Conservation (phyloP, 2,888 invertebrate genomes). For the Sesia apiformis region DNA sequence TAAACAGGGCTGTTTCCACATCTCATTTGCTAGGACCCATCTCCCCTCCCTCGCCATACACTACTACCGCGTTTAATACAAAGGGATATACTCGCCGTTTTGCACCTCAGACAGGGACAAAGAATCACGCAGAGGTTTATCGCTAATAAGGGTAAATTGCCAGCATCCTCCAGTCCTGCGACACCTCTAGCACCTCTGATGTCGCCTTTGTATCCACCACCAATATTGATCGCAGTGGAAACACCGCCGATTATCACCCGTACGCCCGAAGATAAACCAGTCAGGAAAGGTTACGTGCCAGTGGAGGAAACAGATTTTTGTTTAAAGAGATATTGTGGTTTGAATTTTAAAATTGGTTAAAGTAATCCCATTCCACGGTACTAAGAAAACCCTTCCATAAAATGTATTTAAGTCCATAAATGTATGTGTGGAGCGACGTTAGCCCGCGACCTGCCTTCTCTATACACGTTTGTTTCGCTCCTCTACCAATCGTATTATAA, state of each 20-base stretch:
- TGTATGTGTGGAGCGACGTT: no score
- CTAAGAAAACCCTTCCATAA: no score
- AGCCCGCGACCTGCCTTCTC: no score
- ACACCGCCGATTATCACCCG: slow-evolving; percentile 66
- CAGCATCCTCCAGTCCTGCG: slow-evolving; percentile 32
- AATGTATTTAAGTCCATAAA: no score
- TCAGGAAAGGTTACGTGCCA: slow-evolving; percentile 85
- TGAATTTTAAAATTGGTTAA: no score
- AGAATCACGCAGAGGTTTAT: slow-evolving; percentile 89
- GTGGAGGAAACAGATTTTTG: slow-evolving; percentile 93
- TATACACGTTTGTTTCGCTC: no score
- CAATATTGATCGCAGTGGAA: slow-evolving; percentile 21
- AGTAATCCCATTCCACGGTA: no score
- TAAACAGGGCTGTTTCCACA: slow-evolving; percentile 61
- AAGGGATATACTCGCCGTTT: slow-evolving; percentile 76
- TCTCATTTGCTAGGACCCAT: slow-evolving; percentile 58
- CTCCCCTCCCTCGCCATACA: slow-evolving; percentile 46
- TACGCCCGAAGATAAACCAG: slow-evolving; percentile 76
- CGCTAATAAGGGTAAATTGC: slow-evolving; percentile 83
- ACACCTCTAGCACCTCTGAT: slow-evolving; percentile 40
- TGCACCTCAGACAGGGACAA: slow-evolving; percentile 78
- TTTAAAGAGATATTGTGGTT: no score
- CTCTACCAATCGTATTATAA: no score
- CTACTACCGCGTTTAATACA: slow-evolving; percentile 47
- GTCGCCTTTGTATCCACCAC: slow-evolving; percentile 37